Conservation (phyloP, 1,140 invertebrate genomes). For the Cydia fagiglandana region DNA sequence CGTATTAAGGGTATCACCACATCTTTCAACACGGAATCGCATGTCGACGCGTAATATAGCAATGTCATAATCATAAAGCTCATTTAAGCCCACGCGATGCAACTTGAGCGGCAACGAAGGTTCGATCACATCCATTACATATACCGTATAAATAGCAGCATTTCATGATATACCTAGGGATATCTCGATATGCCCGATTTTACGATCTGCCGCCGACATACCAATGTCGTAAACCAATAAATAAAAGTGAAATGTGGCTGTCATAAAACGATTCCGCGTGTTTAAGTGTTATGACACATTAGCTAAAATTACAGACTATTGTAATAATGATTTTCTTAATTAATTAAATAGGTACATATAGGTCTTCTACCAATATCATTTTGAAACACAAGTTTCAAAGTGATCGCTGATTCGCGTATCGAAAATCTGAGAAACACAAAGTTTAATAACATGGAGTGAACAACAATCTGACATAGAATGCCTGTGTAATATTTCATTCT, state of each 20-base stretch:
- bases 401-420: neutral
- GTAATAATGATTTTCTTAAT: neutral
- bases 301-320: neutral
- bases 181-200: no score
- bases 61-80: no score
- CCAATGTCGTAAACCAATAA: neutral
- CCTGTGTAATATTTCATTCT: neutral
- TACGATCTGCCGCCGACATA: no score
- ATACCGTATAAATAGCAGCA: no score
- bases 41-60: neutral
- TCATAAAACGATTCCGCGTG: neutral
- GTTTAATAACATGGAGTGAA: neutral
- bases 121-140: neutral
- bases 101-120: neutral
- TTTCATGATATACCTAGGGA: no score
- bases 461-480: neutral
- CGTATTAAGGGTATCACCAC: no score
- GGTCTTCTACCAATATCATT: no score
- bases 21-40: neutral
- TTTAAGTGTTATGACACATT: neutral
- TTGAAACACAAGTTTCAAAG: neutral
- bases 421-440: neutral
- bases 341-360: neutral
- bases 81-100: neutral
- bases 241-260: neutral